Base-by-base conservation (phyloP, 2,113 vertebrate genomes). In the Corvus cornix region DNA sequence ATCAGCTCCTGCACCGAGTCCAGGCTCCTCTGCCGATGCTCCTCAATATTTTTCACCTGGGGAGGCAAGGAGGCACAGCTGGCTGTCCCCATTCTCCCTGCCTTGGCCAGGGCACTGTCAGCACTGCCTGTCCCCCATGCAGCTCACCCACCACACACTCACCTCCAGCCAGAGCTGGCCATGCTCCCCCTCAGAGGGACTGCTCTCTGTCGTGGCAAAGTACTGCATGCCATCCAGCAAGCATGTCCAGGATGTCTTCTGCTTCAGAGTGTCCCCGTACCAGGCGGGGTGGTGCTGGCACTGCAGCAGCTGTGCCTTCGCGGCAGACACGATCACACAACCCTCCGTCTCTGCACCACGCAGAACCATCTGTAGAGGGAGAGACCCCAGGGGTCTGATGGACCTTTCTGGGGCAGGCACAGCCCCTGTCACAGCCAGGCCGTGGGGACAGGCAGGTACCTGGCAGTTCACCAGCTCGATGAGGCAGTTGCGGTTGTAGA, bases 191-290 rank as follows among this genome's bases (percentile, higher is more conserved):
- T 99, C 99, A 0, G 98, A 98, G 23, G 99, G 99, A 78, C 98
- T 97, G 63, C 98, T 99, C 95, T 99, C 99, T 35, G 99, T 99
- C 7, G 99, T 99, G 85, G 99, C 99, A 13, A 99, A 99, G 96
- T 99, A 99, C 97, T 99, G 99, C 99, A 99, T 99, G 87, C 99
- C 98, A 16, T 99, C 99, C 90, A 99, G 96, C 68, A 99, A 97
- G 95, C 99, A 99, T 1, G 99, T 99, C 99, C 99, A 99, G 33
- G 99, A 99, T 2, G 99, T 99, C 97, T 99, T 99, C 97, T 99
- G 99, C 97, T 99, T 99, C 83, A 99, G 90, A 0, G 99, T 99
- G 96, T 99, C 99, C 23, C 97, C 99, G 4, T 99, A 99, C 99
- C 99, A 99, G 94, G 99, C 98, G 0, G 99, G 99, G 90, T 99